phyloP scores from a whole-genome alignment of 2,797 vertebrate genomes.

The Semotilus atromaculatus region DNA sequence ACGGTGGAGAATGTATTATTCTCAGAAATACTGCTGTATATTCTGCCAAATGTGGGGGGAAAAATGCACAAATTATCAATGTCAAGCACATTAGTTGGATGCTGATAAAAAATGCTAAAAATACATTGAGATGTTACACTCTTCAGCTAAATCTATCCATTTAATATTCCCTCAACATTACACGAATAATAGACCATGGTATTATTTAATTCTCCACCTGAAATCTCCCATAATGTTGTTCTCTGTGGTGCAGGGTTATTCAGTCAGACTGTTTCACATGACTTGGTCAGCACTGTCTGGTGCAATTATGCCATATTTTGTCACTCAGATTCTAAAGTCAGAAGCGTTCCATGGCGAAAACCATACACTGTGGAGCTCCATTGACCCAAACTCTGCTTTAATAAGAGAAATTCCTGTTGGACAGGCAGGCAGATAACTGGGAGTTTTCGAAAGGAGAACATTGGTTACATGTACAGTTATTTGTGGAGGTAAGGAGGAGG shows the following conservation, averaged over 20 bases:
- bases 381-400: slow-evolving; percentile 21
- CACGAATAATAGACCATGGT: not conserved
- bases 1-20: slow-evolving; percentile 16
- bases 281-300: slow-evolving; percentile 40
- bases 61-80: not conserved
- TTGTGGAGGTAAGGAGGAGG: not conserved
- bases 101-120: not conserved
- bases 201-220: not conserved
- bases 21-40: slow-evolving; percentile 38
- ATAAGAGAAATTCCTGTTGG: not conserved
- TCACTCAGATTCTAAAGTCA: slow-evolving; percentile 19
- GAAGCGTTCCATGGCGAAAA: slow-evolving; percentile 6
- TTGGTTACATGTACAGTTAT: not conserved
- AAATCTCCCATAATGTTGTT: slow-evolving; percentile 21
- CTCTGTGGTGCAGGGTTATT: slow-evolving; percentile 12
- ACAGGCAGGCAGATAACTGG: not conserved
- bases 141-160: not conserved
- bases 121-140: not conserved
- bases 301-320: slow-evolving; percentile 44
- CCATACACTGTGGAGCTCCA: not conserved
- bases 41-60: slow-evolving; percentile 9
- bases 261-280: slow-evolving; percentile 30
- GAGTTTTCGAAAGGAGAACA: not conserved
- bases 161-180: not conserved
- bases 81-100: not conserved